These are phyloP conservation scores for Propithecus deckenii DNA, from an alignment of 2,797 vertebrate species.

Conservation along the genomic window DNA sequence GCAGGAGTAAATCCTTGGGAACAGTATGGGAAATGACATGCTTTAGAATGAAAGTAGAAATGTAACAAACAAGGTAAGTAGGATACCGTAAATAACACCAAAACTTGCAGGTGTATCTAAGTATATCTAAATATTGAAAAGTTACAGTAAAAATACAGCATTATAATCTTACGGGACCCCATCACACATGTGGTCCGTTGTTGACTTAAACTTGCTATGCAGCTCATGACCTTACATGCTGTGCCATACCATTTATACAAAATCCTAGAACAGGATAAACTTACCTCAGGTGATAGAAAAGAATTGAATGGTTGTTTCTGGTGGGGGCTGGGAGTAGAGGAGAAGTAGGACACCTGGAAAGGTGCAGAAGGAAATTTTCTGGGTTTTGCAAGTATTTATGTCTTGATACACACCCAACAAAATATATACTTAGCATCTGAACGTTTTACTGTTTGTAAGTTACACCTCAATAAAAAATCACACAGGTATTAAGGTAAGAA, in stretches of 20 bases:
- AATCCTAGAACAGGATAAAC: not conserved
- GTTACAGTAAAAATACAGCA: not conserved
- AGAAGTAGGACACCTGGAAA: not conserved
- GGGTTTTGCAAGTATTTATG: not conserved
- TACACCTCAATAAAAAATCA: not conserved
- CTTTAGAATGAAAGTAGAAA: not conserved
- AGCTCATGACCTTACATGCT: not conserved
- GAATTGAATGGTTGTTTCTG: not conserved
- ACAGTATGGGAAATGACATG: not conserved
- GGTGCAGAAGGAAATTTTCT: not conserved
- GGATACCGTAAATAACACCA: not conserved
- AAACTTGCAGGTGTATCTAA: not conserved
- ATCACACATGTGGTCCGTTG: not conserved
- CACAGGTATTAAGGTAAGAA: not conserved
- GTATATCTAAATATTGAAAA: not conserved
- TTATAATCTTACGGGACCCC: not conserved
- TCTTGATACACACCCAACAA: not conserved
- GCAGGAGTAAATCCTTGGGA: not conserved
- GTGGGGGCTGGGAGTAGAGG: not conserved
- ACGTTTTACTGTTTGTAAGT: not conserved
- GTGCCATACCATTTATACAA: not conserved
- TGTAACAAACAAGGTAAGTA: not conserved
- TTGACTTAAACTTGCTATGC: not conserved
- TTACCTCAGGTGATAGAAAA: not conserved
- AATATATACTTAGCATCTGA: not conserved